A percentile compares a stretch with the other conserved stretches of the same genome.
Evolutionary conservation across 2,797 vertebrate species (phyloP).

Genomic region (Manis pentadactyla): DNA sequence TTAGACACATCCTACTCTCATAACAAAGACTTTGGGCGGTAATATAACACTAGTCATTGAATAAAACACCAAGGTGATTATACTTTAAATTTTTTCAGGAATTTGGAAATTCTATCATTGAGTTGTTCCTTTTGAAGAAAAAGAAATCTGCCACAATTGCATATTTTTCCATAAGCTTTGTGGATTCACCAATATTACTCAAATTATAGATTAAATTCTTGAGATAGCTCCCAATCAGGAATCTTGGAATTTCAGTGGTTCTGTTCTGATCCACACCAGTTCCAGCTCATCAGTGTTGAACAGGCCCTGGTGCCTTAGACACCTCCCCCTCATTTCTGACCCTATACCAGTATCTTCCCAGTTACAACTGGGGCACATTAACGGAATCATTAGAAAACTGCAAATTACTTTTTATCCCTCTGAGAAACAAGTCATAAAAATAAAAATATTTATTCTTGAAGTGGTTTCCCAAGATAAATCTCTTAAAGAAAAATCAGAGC

Average conservation of each 20-base stretch:
- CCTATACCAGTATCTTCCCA: not conserved
- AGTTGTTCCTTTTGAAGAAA: not conserved
- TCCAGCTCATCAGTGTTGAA: not conserved
- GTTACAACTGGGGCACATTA: not conserved
- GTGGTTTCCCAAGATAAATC: not conserved
- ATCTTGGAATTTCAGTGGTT: not conserved
- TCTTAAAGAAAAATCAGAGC: conserved; percentile 43
- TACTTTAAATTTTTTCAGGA: not conserved
- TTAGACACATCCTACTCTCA: not conserved
- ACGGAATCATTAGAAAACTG: not conserved
- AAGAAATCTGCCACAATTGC: not conserved
- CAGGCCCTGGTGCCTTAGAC: not conserved
- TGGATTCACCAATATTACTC: not conserved
- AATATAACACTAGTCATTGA: not conserved
- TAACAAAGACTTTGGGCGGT: not conserved
- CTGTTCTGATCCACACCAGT: not conserved
- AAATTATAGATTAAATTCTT: not conserved
- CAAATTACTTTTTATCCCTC: not conserved
- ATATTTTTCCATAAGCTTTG: not conserved
- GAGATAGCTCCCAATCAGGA: not conserved
- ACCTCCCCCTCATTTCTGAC: not conserved
- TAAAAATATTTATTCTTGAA: conserved; percentile 4
- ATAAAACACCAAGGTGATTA: not conserved
- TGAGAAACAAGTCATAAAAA: conserved; percentile 16
- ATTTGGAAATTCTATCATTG: not conserved